phyloP scores from a whole-genome alignment of 2,113 vertebrate species.

The Aptenodytes patagonicus region DNA sequence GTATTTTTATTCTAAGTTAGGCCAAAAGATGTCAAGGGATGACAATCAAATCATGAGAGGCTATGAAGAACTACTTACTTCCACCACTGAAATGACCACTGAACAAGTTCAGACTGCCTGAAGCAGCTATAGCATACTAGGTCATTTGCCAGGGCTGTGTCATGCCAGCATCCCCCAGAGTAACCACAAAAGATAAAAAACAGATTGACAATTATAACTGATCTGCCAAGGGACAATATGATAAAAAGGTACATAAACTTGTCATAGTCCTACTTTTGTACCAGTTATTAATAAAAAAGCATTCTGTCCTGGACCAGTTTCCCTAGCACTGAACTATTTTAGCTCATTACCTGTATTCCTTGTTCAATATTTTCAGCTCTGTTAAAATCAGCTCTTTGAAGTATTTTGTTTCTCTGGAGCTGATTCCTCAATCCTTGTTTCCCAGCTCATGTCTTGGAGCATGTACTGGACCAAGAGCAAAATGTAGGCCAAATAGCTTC shows the following conservation, averaged over 20 bases:
- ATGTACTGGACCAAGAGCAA: not conserved
- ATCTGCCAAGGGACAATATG: not conserved
- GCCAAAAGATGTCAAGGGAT: not conserved
- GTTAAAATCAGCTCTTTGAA: not conserved
- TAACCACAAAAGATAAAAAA: not conserved
- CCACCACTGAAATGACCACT: not conserved
- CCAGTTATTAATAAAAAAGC: not conserved
- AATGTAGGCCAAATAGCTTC: not conserved
- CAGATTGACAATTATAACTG: not conserved
- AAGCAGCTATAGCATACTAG: not conserved
- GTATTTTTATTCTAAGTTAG: not conserved
- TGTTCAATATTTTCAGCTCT: not conserved
- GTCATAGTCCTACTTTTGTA: not conserved
- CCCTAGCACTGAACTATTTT: not conserved
- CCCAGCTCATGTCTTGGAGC: not conserved
- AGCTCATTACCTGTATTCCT: not conserved
- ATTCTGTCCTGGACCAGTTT: not conserved
- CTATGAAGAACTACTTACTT: not conserved
- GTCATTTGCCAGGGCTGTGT: not conserved
- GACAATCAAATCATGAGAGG: not conserved
- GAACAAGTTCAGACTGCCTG: not conserved
- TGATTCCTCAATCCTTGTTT: not conserved
- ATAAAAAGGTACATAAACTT: not conserved
- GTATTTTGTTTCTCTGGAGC: not conserved
- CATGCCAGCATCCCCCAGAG: not conserved